A percentile compares a stretch with the other conserved stretches of the same genome.
Evolutionary conservation across 1,140 invertebrate species (phyloP).

Genomic region (Lordiphosa collinella): DNA sequence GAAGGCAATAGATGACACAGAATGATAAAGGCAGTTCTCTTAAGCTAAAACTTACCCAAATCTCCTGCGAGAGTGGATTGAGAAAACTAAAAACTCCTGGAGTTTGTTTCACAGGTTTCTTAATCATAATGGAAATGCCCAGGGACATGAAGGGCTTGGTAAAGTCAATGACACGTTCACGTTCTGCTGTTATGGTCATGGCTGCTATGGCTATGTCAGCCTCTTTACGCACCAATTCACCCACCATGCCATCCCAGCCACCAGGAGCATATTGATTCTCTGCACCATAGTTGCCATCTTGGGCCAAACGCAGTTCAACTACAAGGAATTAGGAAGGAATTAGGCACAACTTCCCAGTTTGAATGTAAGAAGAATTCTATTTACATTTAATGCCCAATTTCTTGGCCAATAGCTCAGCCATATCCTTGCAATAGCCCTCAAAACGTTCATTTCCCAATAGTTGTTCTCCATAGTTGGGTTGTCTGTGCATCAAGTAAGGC

Average conservation of each 20-base stretch:
- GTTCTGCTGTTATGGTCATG: slow-evolving; percentile 95
- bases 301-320: slow-evolving; percentile 91
- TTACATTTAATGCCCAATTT: slow-evolving; percentile 91
- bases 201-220: slow-evolving; percentile 97
- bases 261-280: slow-evolving; percentile 88
- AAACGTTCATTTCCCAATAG: slow-evolving; percentile 90
- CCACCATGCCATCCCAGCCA: slow-evolving; percentile 97
- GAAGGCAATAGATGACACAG: no score
- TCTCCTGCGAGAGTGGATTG: slow-evolving; percentile 96
- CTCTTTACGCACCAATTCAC: slow-evolving; percentile 96
- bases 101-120: slow-evolving; percentile 96
- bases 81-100: slow-evolving; percentile 98
- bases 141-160: slow-evolving; percentile 99
- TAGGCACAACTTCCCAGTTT: no score
- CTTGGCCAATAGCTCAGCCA: slow-evolving; percentile 90
- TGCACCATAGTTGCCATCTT: slow-evolving; percentile 91
- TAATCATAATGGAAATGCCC: slow-evolving; percentile 98
- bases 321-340: slow-evolving; percentile 14
- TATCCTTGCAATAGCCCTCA: slow-evolving; percentile 96
- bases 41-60: slow-evolving; percentile 86
- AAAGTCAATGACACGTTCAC: slow-evolving; percentile 97
- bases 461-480: slow-evolving; percentile 82
- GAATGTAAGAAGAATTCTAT: no score
- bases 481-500: slow-evolving; percentile 89
- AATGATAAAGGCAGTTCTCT: background rate